A percentile compares a stretch with the other conserved stretches of the same genome.
phyloP scores from a whole-genome alignment of 2,797 vertebrate genomes.

The Morus bassanus region DNA sequence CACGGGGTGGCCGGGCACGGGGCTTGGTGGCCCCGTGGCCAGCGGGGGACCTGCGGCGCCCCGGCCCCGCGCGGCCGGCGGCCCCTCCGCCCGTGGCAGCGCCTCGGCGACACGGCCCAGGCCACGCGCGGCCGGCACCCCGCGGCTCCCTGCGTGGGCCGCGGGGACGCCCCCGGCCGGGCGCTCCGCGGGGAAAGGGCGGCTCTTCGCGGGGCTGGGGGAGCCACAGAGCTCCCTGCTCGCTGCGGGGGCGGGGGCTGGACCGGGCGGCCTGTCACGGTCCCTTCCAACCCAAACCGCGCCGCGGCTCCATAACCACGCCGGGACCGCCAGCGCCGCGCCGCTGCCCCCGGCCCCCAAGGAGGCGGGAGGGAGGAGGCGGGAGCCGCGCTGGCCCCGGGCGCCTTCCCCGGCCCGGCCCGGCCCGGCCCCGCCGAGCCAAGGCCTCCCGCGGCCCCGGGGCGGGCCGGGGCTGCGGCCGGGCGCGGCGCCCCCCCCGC shows the following conservation, averaged over 20 bases:
- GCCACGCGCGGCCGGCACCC: not conserved
- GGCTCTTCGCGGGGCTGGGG: too few relatives aligned
- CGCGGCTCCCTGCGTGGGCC: not conserved
- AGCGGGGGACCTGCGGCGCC: not conserved
- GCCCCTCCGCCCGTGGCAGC: not conserved
- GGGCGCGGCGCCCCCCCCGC: not conserved
- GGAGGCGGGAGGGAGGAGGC: too few relatives aligned
- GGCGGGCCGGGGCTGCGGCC: not conserved
- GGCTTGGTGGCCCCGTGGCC: not conserved
- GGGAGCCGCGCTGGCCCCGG: fast-evolving
- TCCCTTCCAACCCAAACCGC: too few relatives aligned
- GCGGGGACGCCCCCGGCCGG: not conserved
- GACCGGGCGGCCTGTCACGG: too few relatives aligned
- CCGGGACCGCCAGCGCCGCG: not conserved
- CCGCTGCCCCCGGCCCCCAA: too few relatives aligned
- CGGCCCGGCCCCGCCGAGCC: not conserved
- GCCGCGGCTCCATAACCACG: too few relatives aligned
- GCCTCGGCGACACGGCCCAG: fast-evolving
- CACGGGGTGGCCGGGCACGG: fast-evolving
- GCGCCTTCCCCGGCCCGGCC: not conserved
- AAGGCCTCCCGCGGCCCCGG: not conserved
- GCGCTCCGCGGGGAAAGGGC: not conserved
- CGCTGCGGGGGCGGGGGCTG: too few relatives aligned
- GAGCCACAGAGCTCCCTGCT: not conserved
- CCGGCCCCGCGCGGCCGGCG: too few relatives aligned